Evolutionary conservation across 2,888 invertebrate genomes (phyloP), one percentile per base, ranked within the genome.

Genomic region (Perithous albicinctus): DNA sequence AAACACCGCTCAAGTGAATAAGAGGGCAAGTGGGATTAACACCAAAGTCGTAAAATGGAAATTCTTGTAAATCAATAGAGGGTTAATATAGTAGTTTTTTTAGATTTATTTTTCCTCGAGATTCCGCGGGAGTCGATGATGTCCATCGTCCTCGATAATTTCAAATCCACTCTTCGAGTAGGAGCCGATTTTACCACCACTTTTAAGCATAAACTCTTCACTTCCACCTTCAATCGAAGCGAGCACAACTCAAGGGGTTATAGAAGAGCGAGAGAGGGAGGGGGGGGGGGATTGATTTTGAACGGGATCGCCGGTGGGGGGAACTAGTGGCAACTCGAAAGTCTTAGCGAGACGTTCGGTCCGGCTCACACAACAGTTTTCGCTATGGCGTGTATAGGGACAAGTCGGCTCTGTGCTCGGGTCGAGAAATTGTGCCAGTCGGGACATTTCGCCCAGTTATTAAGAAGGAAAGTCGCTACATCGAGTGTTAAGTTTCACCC

Each of bases 321-420:
- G 86, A 73, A 74, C 80, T 46, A 85, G 83, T 84, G 86, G 87
- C 86, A 88, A 87, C 88, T 90, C 86, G 90, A 90, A 91, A 91
- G 90, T 89, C 86, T 87, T 86, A 80, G 85, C 83, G 84, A 84
- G 85, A 75, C 80, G 83, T 78, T 73, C 83, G 84, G 85, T 93
- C 94, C 92, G 93, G 93, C 93, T 95, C 95, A 95, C 95, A 95
- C 94, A 95, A 94, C 95, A 95, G 95, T 96, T 94, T 95, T 95
- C 94, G 95, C 95, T 95, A 96, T 96, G 96, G 96, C 96, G 95
- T 96, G 96, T 95, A 94, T 96, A 95, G 95, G 96, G 94, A 95
- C 96, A 94, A 95, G 96, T 95, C 95, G 96, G 95, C 95, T 96
- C 94, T 96, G 96, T 96, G 95, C 95, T 94, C 96, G 96, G 94